Evolutionary conservation across 2,113 vertebrate species (phyloP).

Genomic region (Elgaria multicarinata): DNA sequence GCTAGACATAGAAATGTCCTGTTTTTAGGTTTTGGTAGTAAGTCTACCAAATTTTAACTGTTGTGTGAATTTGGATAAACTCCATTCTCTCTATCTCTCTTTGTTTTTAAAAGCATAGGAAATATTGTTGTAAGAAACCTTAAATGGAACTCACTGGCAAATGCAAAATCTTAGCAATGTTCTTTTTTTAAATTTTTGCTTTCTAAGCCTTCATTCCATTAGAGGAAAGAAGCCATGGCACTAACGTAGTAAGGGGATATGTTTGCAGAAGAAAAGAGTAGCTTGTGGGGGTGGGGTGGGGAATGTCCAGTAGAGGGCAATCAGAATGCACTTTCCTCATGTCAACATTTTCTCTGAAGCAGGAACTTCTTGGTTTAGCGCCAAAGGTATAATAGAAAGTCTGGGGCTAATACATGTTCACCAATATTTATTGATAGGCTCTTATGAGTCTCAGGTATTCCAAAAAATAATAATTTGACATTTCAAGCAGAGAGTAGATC

Average conservation of each 20-base stretch:
- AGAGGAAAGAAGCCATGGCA: background rate
- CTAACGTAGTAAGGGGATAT: background rate
- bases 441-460: background rate
- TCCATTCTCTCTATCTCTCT: background rate
- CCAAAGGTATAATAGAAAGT: background rate
- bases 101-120: background rate
- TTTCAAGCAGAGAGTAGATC: background rate
- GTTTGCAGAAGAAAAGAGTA: background rate
- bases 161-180: background rate
- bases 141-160: background rate
- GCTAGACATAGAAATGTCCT: background rate
- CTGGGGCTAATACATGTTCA: background rate
- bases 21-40: background rate
- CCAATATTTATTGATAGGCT: background rate
- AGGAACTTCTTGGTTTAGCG: background rate
- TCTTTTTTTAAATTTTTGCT: background rate
- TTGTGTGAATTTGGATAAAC: background rate
- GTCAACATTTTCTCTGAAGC: background rate
- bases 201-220: background rate
- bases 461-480: background rate
- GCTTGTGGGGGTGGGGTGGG: background rate
- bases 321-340: constrained; percentile 10
- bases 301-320: constrained; percentile 17
- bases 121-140: background rate
- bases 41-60: background rate